Evolutionary conservation across 2,888 invertebrate genomes (phyloP).

Genomic region (Brachyopa scutellaris): DNA sequence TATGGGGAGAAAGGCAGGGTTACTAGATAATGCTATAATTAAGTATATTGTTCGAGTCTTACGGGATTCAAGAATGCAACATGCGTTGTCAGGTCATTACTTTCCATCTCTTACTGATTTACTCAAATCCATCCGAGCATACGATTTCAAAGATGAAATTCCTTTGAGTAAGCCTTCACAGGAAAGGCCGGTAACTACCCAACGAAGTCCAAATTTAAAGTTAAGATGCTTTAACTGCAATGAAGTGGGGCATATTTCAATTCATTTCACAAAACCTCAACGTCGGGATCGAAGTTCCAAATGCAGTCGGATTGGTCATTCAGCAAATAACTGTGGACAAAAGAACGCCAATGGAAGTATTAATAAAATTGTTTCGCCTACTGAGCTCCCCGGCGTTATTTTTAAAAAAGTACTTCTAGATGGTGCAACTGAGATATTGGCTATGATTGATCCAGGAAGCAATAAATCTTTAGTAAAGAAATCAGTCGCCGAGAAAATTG

Average conservation of each 20-base stretch:
- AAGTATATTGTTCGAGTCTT: slow-evolving; percentile 6
- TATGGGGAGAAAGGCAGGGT: background rate
- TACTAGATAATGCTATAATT: background rate
- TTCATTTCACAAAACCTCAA: background rate
- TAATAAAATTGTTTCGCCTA: background rate
- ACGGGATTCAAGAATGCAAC: slow-evolving; percentile 3
- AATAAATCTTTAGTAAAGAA: background rate
- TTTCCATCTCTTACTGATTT: background rate
- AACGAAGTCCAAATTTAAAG: background rate
- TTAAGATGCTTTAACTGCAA: slow-evolving; percentile 2
- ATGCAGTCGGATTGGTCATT: background rate
- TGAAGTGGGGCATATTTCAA: slow-evolving; percentile 1
- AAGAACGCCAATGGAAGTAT: background rate
- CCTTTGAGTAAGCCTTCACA: background rate
- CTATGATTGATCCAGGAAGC: background rate
- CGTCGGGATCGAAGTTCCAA: background rate
- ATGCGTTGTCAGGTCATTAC: slow-evolving; percentile 2
- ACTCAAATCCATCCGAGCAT: slow-evolving; percentile 1
- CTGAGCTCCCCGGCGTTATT: background rate
- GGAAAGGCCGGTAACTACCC: background rate
- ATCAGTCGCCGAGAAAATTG: background rate
- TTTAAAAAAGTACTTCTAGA: background rate
- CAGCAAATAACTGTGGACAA: background rate
- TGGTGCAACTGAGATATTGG: background rate
- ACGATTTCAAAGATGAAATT: too few relatives aligned